Base-by-base conservation (phyloP, 1,140 invertebrate genomes). In the Habropoda laboriosa region DNA sequence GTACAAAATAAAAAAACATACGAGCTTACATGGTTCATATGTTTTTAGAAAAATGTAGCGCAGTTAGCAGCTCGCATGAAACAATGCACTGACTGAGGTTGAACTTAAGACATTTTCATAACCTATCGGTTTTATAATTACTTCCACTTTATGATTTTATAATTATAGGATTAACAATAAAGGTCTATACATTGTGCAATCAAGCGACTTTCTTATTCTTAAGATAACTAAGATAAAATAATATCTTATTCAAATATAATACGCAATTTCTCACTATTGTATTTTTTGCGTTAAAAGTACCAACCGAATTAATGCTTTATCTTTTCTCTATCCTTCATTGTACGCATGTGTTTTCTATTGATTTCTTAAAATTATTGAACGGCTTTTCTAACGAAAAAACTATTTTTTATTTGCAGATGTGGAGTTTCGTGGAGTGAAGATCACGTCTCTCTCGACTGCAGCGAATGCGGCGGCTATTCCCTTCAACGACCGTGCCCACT, bases 381-480 rank as follows among this genome's bases (percentile, higher is more conserved):
- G 16, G 0, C 3, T 47, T 13, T 55, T 32, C 6, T 67, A 1
- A 72, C 35, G 8, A 47, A 40, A 24, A 1, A 4, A 1, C 10
- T 1, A 4, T 35, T 30, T 63, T 61, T 13, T 38, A 12, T 83
- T 76, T 92, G 32, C 90, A 96, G 95, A 87, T 97, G 97, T 92
- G 96, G 96, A 32, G 96, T 97, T 4, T 96, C 95, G 85, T 97
- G 97, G 97, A 94, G 94, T 82, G 95, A 97, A 85, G 94, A 96
- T 75, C 96, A 97, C 87, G 96, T 97, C 21, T 96, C 96, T 6
- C 90, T 97, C 12, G 96, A 97, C 89, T 97, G 97, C 91, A 93
- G 94, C 45, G 97, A 97, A 91, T 97, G 97, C 90, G 97, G 96
- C 49, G 97, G 96, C 60, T 97, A 97, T 87, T 95, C 96, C 42